Evolutionary conservation across 2,113 vertebrate species (phyloP).

Genomic region (Poecilia latipinna): DNA sequence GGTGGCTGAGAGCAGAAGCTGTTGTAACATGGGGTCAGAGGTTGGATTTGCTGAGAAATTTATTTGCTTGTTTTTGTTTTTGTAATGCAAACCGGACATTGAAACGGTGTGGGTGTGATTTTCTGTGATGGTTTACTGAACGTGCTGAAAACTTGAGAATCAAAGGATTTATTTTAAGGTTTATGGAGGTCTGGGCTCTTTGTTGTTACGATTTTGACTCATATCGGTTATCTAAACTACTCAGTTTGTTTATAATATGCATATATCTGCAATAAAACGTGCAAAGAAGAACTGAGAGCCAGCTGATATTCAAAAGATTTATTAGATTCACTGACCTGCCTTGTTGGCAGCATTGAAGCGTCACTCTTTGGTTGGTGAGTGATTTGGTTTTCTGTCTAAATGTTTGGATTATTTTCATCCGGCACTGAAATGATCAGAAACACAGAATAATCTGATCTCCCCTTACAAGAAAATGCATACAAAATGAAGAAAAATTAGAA

Average conservation of each 20-base stretch:
- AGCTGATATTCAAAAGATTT: neutral
- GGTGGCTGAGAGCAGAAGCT: neutral
- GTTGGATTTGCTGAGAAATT: neutral
- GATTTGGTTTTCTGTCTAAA: neutral
- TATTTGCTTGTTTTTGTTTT: neutral
- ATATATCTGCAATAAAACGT: neutral
- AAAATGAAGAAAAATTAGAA: too few species aligned
- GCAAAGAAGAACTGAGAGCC: neutral
- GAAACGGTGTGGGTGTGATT: neutral
- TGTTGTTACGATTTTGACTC: neutral
- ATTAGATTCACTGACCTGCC: conserved; percentile 8
- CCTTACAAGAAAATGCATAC: too few species aligned
- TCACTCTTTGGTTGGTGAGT: neutral
- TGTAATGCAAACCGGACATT: neutral
- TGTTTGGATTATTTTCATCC: neutral
- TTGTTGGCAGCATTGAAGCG: neutral
- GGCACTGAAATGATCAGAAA: neutral
- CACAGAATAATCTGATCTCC: neutral
- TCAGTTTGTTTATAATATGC: neutral
- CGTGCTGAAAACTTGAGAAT: neutral
- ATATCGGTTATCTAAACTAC: neutral
- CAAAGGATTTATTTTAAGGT: neutral
- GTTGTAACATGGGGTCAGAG: neutral
- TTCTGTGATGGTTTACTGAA: neutral
- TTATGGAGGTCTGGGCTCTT: neutral